These are phyloP conservation scores for Camponotus fellah DNA, from an alignment of 2,888 invertebrate genomes.

Conservation along the genomic window DNA sequence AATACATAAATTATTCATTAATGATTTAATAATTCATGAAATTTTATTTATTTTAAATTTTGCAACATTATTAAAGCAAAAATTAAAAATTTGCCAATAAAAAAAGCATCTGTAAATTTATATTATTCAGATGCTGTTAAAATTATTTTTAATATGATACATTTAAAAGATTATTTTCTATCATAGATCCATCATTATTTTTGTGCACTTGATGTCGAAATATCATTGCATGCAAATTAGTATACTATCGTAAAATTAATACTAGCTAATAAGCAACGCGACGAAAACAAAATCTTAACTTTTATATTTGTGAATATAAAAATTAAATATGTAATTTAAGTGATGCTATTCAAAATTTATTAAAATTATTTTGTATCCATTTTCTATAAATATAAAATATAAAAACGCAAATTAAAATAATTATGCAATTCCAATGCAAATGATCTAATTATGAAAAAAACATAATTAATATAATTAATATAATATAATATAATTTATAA, in stretches of 20 bases:
- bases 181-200: background rate
- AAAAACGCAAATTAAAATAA: background rate
- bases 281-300: background rate
- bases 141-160: no score
- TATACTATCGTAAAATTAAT: no score
- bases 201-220: background rate
- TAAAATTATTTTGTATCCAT: background rate
- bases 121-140: no score
- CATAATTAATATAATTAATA: no score
- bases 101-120: no score
- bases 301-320: background rate
- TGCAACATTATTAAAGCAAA: no score
- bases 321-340: slow-evolving; percentile 8
- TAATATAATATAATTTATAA: no score
- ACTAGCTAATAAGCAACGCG: slow-evolving; percentile 82
- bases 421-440: background rate
- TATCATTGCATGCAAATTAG: background rate
- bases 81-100: no score
- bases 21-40: background rate
- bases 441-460: background rate
- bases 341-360: background rate
- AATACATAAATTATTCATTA: background rate
- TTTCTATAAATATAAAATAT: background rate
- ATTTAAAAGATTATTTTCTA: no score
- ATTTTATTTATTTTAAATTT: background rate